Conservation (phyloP, 1,140 invertebrate species). For the Lethocerus indicus region DNA sequence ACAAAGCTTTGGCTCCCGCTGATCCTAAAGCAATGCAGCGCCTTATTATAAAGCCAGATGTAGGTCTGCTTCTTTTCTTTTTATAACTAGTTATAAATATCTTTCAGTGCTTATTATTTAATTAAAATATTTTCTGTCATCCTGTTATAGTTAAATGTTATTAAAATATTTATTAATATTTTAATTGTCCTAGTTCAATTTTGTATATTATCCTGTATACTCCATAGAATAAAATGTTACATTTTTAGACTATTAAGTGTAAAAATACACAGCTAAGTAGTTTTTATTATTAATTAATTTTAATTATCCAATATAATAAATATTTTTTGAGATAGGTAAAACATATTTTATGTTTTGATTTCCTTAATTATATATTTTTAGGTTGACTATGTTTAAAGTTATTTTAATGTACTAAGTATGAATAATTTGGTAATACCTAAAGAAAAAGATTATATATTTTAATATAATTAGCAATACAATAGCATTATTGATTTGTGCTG, state of each 20-base stretch:
- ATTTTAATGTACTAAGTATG: too few relatives aligned
- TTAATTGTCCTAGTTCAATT: background rate
- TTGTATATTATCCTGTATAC: background rate
- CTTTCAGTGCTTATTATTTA: background rate
- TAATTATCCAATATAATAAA: too few relatives aligned
- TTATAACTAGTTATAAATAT: background rate
- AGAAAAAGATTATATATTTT: too few relatives aligned
- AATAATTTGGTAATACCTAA: too few relatives aligned
- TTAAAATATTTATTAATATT: too few relatives aligned
- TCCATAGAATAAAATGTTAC: background rate
- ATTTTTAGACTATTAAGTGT: background rate
- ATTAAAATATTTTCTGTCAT: background rate
- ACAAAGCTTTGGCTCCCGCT: constrained; percentile 35
- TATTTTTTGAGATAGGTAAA: too few relatives aligned
- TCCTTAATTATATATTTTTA: constrained; percentile 2
- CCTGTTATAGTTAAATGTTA: background rate
- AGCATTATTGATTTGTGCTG: too few relatives aligned
- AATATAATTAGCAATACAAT: too few relatives aligned
- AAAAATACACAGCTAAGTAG: too few relatives aligned
- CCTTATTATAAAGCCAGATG: constrained; percentile 48
- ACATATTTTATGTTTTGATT: background rate
- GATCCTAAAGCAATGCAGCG: constrained; percentile 30
- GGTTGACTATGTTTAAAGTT: background rate
- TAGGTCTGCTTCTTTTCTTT: constrained; percentile 20
- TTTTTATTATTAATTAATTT: too few relatives aligned